A percentile compares a stretch with the other conserved stretches of the same genome.
These are phyloP conservation scores for Zootermopsis nevadensis DNA, from an alignment of 2,888 invertebrate genomes.

Conservation along the genomic window DNA sequence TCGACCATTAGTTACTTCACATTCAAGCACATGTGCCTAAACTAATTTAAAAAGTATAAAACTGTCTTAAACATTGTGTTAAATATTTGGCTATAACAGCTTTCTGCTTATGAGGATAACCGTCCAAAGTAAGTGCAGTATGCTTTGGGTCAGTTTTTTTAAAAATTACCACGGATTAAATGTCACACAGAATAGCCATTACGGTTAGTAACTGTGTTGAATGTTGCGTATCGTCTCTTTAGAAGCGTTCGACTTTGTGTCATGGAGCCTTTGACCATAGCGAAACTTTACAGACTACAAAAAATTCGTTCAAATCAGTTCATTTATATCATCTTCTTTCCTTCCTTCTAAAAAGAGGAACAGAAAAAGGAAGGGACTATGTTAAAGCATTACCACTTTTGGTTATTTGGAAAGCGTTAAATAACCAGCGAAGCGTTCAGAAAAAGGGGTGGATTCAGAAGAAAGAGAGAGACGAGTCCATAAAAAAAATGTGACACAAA, in stretches of 20 bases:
- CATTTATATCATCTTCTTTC: neutral
- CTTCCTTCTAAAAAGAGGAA: neutral
- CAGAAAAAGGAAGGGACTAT: neutral
- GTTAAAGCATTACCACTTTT: conserved; percentile 20
- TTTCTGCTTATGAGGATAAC: no score
- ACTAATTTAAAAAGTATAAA: no score
- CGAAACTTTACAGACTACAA: neutral
- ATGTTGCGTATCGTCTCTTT: neutral
- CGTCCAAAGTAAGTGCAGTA: no score
- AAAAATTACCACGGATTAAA: neutral
- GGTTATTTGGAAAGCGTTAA: conserved; percentile 5
- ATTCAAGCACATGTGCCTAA: no score
- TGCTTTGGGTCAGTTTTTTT: no score
- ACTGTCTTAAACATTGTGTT: no score
- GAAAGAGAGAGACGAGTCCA: conserved; percentile 17
- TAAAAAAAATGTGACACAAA: conserved; percentile 27
- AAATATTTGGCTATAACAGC: no score
- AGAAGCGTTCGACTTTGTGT: neutral
- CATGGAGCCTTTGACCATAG: neutral
- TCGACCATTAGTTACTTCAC: no score
- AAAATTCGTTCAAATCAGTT: neutral
- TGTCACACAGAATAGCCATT: neutral
- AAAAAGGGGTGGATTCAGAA: neutral
- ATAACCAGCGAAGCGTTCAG: conserved; percentile 9
- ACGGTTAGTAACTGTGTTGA: neutral